phyloP scores from a whole-genome alignment of 2,113 vertebrate species.

The Archocentrus centrarchus region DNA sequence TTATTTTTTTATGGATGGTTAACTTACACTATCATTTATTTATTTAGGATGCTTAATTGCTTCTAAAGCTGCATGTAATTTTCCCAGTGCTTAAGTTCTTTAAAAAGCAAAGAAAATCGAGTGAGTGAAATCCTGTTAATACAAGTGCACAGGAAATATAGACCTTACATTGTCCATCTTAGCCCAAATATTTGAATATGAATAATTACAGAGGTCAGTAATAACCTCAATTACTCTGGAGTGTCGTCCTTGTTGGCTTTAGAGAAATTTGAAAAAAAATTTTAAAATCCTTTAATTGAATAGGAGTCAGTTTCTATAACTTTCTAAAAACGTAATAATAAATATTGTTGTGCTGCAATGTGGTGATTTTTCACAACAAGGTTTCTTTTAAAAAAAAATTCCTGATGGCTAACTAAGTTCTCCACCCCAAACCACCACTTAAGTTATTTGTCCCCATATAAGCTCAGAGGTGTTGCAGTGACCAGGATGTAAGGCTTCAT shows the following conservation, averaged over 20 bases:
- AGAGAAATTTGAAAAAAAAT: no score
- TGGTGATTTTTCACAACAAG: accelerated
- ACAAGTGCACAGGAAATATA: background rate
- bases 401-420: background rate
- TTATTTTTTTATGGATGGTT: background rate
- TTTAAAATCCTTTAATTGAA: no score
- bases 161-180: no score
- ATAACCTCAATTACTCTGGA: no score
- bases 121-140: background rate
- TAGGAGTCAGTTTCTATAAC: no score
- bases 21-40: background rate
- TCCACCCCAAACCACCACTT: background rate
- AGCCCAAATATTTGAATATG: no score
- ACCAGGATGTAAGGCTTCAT: background rate
- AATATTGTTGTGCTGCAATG: no score
- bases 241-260: no score
- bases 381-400: background rate
- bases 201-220: no score
- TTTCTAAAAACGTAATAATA: no score
- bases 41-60: background rate
- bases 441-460: no score
- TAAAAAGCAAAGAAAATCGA: background rate
- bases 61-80: background rate
- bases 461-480: background rate
- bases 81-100: background rate